A percentile compares a stretch with the other conserved stretches of the same genome.
Conservation (phyloP, 2,797 vertebrate genomes). For the Leptodactylus fallax region DNA sequence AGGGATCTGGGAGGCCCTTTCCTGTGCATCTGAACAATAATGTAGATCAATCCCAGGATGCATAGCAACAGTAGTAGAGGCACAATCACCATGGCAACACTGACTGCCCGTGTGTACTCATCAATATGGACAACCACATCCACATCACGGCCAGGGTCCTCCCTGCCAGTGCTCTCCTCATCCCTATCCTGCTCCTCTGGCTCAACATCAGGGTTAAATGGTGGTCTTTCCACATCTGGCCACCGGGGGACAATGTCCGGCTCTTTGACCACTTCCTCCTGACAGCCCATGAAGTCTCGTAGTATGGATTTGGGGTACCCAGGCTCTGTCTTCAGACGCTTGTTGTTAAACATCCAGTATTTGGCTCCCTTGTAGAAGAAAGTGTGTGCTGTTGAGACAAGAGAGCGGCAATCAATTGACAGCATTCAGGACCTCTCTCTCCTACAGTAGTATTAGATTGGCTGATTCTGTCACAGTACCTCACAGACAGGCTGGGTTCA, state of each 20-base stretch:
- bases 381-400: slow-evolving; percentile 81
- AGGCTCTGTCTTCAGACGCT: slow-evolving; percentile 82
- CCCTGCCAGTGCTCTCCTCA: slow-evolving; percentile 38
- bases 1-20: slow-evolving; percentile 89
- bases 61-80: slow-evolving; percentile 89
- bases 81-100: slow-evolving; percentile 87
- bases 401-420: not conserved
- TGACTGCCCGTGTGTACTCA: slow-evolving; percentile 86
- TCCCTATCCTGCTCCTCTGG: slow-evolving; percentile 38
- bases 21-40: slow-evolving; percentile 91
- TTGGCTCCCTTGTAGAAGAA: slow-evolving; percentile 94
- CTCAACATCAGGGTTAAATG: slow-evolving; percentile 79
- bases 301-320: slow-evolving; percentile 95
- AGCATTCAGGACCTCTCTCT: not conserved
- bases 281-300: slow-evolving; percentile 95
- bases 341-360: slow-evolving; percentile 97
- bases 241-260: slow-evolving; percentile 75
- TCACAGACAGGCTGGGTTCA: too few relatives aligned
- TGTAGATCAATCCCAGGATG: slow-evolving; percentile 86
- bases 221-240: slow-evolving; percentile 76
- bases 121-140: slow-evolving; percentile 88
- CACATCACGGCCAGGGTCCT: slow-evolving; percentile 78
- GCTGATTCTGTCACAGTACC: too few relatives aligned
- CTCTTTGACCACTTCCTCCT: slow-evolving; percentile 73
- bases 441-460: not conserved